Conservation (phyloP, 2,797 vertebrate genomes). For the Podarcis siculus region DNA sequence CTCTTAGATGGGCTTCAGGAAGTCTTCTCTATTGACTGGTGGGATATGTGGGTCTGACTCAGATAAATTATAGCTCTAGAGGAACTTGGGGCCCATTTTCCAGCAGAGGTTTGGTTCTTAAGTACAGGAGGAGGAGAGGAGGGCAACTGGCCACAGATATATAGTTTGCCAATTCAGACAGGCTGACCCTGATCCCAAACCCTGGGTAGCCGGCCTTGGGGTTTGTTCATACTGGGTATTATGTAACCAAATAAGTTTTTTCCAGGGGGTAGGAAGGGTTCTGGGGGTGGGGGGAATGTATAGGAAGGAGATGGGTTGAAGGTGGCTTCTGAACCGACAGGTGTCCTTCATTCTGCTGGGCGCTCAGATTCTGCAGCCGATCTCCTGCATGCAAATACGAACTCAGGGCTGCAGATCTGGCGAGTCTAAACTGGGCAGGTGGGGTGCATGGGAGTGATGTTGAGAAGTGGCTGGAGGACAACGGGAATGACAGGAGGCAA, state of each 20-base stretch:
- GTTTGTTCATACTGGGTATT: slow-evolving; percentile 30
- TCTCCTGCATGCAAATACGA: not conserved
- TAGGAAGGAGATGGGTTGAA: not conserved
- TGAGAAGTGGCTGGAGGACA: not conserved
- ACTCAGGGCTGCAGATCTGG: not conserved
- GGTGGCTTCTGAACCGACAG: not conserved
- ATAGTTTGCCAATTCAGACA: not conserved
- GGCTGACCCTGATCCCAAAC: slow-evolving; percentile 21
- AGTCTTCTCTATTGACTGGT: not conserved
- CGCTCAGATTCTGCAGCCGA: not conserved
- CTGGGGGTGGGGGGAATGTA: slow-evolving; percentile 61
- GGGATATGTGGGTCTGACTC: not conserved
- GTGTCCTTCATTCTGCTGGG: not conserved
- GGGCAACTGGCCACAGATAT: not conserved
- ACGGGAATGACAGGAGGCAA: not conserved
- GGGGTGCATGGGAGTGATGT: not conserved
- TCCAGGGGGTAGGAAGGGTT: slow-evolving; percentile 34
- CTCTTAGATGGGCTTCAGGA: not conserved
- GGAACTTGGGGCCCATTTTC: not conserved
- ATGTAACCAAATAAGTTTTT: not conserved
- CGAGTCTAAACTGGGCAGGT: not conserved
- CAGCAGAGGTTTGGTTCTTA: not conserved
- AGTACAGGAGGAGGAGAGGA: not conserved
- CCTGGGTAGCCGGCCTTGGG: slow-evolving; percentile 5
- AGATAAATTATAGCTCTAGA: not conserved